Conservation (phyloP, 2,113 vertebrate species). For the Siniperca knerii region DNA sequence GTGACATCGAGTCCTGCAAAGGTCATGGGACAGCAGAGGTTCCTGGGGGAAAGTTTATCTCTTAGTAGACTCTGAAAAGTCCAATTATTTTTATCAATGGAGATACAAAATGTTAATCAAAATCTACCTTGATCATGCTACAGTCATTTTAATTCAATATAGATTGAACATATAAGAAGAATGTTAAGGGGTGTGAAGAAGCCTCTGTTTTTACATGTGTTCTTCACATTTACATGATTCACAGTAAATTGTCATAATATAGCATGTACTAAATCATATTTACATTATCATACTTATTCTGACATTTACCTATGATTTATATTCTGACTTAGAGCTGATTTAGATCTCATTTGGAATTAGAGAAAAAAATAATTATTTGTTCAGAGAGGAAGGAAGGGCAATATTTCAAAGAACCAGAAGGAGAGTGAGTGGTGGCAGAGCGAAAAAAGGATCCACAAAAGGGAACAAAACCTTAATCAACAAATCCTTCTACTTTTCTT, state of each 20-base stretch:
- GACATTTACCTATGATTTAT: neutral
- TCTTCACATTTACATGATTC: neutral
- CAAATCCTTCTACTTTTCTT: conserved; percentile 10
- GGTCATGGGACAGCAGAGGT: too few species aligned
- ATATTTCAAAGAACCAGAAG: neutral
- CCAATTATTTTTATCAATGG: too few species aligned
- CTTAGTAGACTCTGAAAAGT: too few species aligned
- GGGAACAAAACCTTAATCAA: neutral
- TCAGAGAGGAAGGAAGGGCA: neutral
- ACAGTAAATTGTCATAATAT: neutral
- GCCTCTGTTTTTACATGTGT: neutral
- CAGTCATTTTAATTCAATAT: neutral
- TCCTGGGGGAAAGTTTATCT: too few species aligned
- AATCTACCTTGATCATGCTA: too few species aligned
- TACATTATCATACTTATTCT: neutral
- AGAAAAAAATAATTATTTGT: neutral
- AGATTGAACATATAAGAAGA: neutral
- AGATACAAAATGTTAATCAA: too few species aligned
- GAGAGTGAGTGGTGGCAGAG: neutral
- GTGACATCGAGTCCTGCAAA: too few species aligned
- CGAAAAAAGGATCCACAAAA: neutral
- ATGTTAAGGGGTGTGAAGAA: neutral
- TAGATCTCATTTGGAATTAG: neutral
- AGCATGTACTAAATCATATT: neutral
- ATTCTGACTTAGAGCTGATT: neutral